Base-by-base conservation (phyloP, 2,888 invertebrate genomes). In the Argyresthia albistria region DNA sequence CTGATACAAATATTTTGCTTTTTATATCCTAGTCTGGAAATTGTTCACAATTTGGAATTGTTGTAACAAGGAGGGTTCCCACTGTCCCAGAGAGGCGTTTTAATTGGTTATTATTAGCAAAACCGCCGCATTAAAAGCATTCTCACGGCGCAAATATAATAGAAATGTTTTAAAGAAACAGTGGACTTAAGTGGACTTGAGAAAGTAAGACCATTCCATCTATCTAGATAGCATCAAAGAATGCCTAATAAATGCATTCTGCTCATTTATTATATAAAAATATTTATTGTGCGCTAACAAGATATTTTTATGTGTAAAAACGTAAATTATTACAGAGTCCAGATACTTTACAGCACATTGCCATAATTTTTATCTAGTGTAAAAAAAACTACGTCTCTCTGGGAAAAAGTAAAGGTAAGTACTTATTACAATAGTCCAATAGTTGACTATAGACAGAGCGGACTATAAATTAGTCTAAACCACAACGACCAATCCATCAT, bases 101-200 rank as follows among this genome's bases (percentile, higher is more conserved):
- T 81, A 76, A 83, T 81, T 81, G 74, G 69, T 66, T 69, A 74
- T 76, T 75, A 77, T 73, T 67, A 75, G 71, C 72, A 74, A 76
- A 78, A 76, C 69, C 73, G 70, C 69, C 62, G 62, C 65, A 57
- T 59, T 57, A 59, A 55, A 60, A 63, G 59, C 59, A 57, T 78
- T 84, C 84, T 61, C 84, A 86, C 80, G 80, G 76, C 78, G 77
- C 80, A 11, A 14, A 25, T 42, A 42, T 50, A 50, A 42, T 50
- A 50, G 43, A 50, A 60, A 59, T 56, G 60, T 65, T 64, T 56
- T 65, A 63, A 62, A 14, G 51, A 45, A 45, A 37, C 52, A 50
- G 43, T 50, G 50, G 50, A 50, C 50, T 50, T 8, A 36, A 50
- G 42, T 50, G 50, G 50, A 50, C 50, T 35, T 50, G 50, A 50